phyloP scores from a whole-genome alignment of 2,888 invertebrate species.

The Pantelozetes paolii region DNA sequence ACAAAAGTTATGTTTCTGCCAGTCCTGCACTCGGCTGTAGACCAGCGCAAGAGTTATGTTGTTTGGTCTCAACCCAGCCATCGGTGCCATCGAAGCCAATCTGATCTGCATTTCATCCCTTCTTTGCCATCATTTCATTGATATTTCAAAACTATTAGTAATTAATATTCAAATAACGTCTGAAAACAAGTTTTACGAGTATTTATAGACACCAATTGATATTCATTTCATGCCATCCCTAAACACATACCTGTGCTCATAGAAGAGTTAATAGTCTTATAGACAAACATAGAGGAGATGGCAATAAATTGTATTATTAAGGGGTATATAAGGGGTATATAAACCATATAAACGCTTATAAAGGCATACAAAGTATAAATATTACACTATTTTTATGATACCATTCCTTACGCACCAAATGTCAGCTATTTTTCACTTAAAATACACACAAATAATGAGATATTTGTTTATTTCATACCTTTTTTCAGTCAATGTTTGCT shows the following conservation, averaged over 20 bases:
- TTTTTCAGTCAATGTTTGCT: too few relatives aligned
- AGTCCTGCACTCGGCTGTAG: not conserved
- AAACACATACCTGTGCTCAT: not conserved
- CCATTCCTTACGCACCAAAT: too few relatives aligned
- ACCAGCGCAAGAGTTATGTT: not conserved
- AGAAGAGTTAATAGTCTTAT: not conserved
- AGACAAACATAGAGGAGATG: not conserved
- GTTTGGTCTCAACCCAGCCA: not conserved
- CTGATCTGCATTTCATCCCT: slow-evolving; percentile 26
- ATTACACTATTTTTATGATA: too few relatives aligned
- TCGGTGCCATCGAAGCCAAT: not conserved
- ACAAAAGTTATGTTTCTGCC: slow-evolving; percentile 4
- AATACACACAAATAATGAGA: too few relatives aligned
- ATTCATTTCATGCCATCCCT: slow-evolving; percentile 32
- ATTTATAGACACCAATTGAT: slow-evolving; percentile 36
- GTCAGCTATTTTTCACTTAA: too few relatives aligned
- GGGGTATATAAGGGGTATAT: not conserved
- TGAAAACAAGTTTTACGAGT: slow-evolving; percentile 32
- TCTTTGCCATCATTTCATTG: slow-evolving; percentile 20
- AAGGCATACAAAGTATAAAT: too few relatives aligned
- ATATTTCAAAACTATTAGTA: slow-evolving; percentile 30
- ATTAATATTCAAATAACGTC: slow-evolving; percentile 34
- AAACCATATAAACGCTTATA: too few relatives aligned
- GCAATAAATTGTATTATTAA: not conserved
- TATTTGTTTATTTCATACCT: too few relatives aligned